Percentiles rank a stretch among this genome's conserved stretches.
Conservation (phyloP, 2,797 vertebrate genomes). For the Danio tinwini region DNA sequence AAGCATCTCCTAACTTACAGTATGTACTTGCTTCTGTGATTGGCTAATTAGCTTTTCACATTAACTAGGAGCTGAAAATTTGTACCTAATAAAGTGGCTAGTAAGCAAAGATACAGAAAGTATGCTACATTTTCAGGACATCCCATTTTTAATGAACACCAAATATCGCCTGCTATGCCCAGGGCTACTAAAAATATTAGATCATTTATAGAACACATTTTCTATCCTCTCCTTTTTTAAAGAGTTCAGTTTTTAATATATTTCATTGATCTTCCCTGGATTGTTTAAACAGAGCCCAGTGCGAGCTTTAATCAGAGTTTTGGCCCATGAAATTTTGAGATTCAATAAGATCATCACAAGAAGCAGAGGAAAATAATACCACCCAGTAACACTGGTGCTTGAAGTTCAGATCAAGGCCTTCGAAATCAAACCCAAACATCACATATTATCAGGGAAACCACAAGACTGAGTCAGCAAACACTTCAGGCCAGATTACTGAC, state of each 20-base stretch:
- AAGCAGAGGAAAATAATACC: conserved; percentile 22
- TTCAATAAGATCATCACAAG: not conserved
- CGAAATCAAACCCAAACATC: conserved; percentile 17
- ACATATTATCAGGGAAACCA: conserved; percentile 16
- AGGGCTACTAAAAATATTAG: not conserved
- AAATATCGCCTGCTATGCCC: not conserved
- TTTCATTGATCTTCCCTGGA: conserved; percentile 13
- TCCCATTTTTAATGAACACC: not conserved
- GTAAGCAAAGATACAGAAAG: not conserved
- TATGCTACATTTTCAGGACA: not conserved
- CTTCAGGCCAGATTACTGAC: conserved; percentile 17
- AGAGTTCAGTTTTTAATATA: not conserved
- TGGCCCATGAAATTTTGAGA: not conserved
- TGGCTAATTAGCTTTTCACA: too few relatives aligned
- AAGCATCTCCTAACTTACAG: too few relatives aligned
- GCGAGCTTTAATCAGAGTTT: not conserved
- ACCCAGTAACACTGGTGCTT: not conserved
- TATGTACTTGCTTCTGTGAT: too few relatives aligned
- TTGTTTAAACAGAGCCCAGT: conserved; percentile 17
- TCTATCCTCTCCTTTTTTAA: conserved; percentile 6
- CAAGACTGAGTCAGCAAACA: conserved; percentile 21
- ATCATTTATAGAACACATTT: not conserved
- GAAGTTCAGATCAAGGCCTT: not conserved
- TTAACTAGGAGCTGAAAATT: too few relatives aligned
- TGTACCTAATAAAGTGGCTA: too few relatives aligned